Base-by-base conservation (phyloP, 2,888 invertebrate genomes). In the Scaptomyza cyrtandrae region DNA sequence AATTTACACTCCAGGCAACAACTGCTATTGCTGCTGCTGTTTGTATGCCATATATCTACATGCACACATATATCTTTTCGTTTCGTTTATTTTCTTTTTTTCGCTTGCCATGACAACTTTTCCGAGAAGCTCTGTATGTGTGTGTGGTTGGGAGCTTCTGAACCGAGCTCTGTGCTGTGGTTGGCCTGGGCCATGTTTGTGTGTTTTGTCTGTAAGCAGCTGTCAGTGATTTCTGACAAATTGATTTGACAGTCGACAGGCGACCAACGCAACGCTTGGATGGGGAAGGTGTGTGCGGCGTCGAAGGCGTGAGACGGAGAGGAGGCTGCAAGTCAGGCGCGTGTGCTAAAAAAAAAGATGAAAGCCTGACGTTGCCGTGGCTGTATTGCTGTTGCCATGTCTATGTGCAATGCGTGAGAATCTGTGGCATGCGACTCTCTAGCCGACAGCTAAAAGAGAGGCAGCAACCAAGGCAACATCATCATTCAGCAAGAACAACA, bases 191-290 rank as follows among this genome's bases (percentile, higher is more conserved):
- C 75, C 73, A 80, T 75, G 79, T 78, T 73, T 80, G 78, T 86
- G 66, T 84, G 73, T 72, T 85, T 87, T 87, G 84, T 71, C 88
- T 86, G 83, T 88, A 86, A 90, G 86, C 90, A 89, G 89, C 89
- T 89, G 89, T 88, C 90, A 90, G 80, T 90, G 88, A 89, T 89
- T 90, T 84, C 86, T 89, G 90, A 89, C 89, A 89, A 90, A 89
- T 89, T 90, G 88, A 89, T 90, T 88, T 90, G 86, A 88, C 88
- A 88, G 88, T 85, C 86, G 88, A 83, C 83, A 83, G 83, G 72
- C 87, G 85, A 80, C 76, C 76, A 71, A 52, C 69, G 37, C 81
- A 71, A 49, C 65, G 41, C 56, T 53, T 56, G 68, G 45, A 41
- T 5, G 45, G 43, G 31, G n/a, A 11, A 10, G 29, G 43, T 10